phyloP scores from a whole-genome alignment of 1,140 invertebrate genomes.

The Archivesica marissinica region DNA sequence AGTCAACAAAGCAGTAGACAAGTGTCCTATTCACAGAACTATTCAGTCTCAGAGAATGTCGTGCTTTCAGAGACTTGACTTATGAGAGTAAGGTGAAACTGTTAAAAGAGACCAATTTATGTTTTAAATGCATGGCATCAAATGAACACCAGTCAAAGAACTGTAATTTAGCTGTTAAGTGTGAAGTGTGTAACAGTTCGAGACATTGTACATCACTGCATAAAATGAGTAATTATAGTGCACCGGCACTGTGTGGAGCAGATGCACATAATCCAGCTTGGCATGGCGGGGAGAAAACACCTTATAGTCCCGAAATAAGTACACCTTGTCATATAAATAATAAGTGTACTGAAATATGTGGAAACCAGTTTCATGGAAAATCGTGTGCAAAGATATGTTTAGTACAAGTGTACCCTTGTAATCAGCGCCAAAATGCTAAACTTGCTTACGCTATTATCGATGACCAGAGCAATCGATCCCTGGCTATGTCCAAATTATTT shows the following conservation, averaged over 20 bases:
- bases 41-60: not conserved
- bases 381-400: not conserved
- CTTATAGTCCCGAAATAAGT: not conserved
- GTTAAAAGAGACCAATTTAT: conserved; percentile 17
- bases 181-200: not conserved
- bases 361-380: not conserved
- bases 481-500: not conserved
- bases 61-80: not conserved
- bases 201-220: not conserved
- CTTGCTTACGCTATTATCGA: not conserved
- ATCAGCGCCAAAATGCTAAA: not conserved
- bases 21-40: not conserved
- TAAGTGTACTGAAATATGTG: not conserved
- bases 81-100: not conserved
- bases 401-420: not conserved
- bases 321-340: no score
- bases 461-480: conserved; percentile 15
- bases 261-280: no score
- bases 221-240: not conserved
- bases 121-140: not conserved
- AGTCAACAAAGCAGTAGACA: not conserved
- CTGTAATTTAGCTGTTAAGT: not conserved
- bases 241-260: not conserved
- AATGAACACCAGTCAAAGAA: not conserved
- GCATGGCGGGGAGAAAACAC: not conserved